These are phyloP conservation scores for Holothuria leucospilota DNA, from an alignment of 53 echinoderm and acorn worm genomes.

Conservation along the genomic window DNA sequence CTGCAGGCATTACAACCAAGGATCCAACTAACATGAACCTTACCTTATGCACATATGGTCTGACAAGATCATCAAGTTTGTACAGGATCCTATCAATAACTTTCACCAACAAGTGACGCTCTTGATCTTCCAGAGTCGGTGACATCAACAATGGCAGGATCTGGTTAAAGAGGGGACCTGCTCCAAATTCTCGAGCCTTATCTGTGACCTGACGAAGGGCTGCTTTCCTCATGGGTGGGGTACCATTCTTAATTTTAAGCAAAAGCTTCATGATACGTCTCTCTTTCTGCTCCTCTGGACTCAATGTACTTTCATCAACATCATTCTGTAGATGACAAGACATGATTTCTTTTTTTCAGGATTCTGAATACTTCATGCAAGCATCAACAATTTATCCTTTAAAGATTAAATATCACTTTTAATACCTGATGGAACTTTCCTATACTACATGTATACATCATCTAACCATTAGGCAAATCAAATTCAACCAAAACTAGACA, in stretches of 20 bases:
- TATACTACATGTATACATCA: no score
- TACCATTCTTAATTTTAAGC: slow-evolving; percentile 98
- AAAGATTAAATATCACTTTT: not conserved
- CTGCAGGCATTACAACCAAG: no score
- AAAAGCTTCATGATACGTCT: slow-evolving; percentile 92
- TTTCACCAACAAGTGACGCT: slow-evolving; percentile 99
- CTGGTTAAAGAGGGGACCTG: slow-evolving; percentile 99
- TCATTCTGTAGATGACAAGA: slow-evolving; percentile 77
- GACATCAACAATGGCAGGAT: slow-evolving; percentile 99
- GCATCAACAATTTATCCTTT: not conserved
- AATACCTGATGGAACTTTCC: no score
- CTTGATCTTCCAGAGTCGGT: slow-evolving; percentile 98
- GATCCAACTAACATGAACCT: not conserved
- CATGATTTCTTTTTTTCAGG: no score
- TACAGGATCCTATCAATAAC: slow-evolving; percentile 97
- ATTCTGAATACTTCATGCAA: not conserved
- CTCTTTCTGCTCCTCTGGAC: slow-evolving; percentile 93
- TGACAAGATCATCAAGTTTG: slow-evolving; percentile 94
- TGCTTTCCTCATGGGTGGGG: slow-evolving; percentile 98
- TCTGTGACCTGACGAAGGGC: slow-evolving; percentile 98
- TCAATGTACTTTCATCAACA: slow-evolving; percentile 96
- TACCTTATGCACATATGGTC: slow-evolving; percentile 99
- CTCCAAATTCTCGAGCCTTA: slow-evolving; percentile 96
- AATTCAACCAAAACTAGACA: no score
- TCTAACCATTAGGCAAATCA: no score